phyloP scores from a whole-genome alignment of 92 coral and sea anemone genomes.

The Bergia sp. region DNA sequence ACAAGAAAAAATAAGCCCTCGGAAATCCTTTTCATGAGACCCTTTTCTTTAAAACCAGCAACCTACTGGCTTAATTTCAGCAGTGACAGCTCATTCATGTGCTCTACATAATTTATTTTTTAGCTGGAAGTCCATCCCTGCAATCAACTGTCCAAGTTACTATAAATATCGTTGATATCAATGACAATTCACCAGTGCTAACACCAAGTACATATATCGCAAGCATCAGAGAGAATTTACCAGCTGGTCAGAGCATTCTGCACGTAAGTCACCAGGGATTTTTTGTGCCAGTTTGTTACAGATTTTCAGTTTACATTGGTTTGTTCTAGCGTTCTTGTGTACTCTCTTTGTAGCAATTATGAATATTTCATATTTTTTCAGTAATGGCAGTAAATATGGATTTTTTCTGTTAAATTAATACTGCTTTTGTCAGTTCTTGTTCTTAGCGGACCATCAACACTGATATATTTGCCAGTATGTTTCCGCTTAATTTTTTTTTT shows the following conservation, averaged over 20 bases:
- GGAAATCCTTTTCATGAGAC: too few relatives aligned
- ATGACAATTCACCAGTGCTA: constrained; percentile 87
- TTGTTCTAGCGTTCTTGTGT: not conserved
- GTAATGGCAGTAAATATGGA: too few relatives aligned
- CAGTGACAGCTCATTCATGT: not conserved
- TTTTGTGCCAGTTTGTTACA: too few relatives aligned
- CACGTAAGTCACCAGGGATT: constrained; percentile 50
- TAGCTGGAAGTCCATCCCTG: constrained; percentile 78
- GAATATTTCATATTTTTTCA: too few relatives aligned
- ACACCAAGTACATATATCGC: constrained; percentile 75
- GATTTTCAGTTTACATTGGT: not conserved
- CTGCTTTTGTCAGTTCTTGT: too few relatives aligned
- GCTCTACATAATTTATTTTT: not conserved
- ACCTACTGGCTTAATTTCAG: not conserved
- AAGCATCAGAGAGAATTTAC: constrained; percentile 78
- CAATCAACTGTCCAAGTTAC: constrained; percentile 90
- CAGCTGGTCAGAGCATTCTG: constrained; percentile 89
- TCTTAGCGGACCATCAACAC: too few relatives aligned
- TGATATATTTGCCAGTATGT: too few relatives aligned
- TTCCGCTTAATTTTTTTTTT: too few relatives aligned
- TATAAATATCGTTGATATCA: constrained; percentile 81
- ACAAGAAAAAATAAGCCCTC: too few relatives aligned
- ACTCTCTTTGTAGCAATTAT: too few relatives aligned
- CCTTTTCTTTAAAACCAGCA: too few relatives aligned
- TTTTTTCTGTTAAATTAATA: too few relatives aligned